Evolutionary conservation across 2,888 invertebrate species (phyloP).

Genomic region (Dasypogon diadema): DNA sequence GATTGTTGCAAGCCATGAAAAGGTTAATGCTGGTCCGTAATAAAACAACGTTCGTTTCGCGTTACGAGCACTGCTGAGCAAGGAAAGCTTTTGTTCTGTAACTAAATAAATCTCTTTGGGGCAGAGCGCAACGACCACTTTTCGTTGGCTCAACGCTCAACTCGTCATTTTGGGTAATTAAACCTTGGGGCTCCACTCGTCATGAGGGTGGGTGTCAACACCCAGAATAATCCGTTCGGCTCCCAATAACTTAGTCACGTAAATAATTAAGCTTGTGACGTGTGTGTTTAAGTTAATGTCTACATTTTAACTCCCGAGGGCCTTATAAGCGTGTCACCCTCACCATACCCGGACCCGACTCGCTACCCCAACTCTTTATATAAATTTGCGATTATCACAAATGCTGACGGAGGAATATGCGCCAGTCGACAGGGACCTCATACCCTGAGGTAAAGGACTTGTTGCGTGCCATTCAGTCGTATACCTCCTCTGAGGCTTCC

Average conservation of each 20-base stretch:
- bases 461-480: constrained; percentile 44
- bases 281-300: constrained; percentile 61
- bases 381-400: constrained; percentile 57
- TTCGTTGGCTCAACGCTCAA: constrained; percentile 34
- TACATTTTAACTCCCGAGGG: constrained; percentile 55
- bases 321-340: constrained; percentile 39
- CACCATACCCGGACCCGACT: background rate
- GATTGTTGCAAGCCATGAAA: constrained; percentile 23
- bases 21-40: constrained; percentile 27
- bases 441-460: constrained; percentile 41
- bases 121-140: background rate
- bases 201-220: constrained; percentile 33
- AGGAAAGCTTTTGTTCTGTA: background rate
- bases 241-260: constrained; percentile 67
- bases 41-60: constrained; percentile 4
- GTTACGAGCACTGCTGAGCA: background rate
- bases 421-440: constrained; percentile 41
- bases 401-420: constrained; percentile 54
- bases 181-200: constrained; percentile 39
- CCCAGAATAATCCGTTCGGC: constrained; percentile 49
- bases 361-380: constrained; percentile 45
- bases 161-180: constrained; percentile 49
- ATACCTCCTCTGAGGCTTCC: constrained; percentile 36
- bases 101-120: constrained; percentile 31
- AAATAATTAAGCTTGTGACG: constrained; percentile 70